These are phyloP conservation scores for Drosophila kanekoi DNA, from an alignment of 2,888 invertebrate species.

Conservation along the genomic window DNA sequence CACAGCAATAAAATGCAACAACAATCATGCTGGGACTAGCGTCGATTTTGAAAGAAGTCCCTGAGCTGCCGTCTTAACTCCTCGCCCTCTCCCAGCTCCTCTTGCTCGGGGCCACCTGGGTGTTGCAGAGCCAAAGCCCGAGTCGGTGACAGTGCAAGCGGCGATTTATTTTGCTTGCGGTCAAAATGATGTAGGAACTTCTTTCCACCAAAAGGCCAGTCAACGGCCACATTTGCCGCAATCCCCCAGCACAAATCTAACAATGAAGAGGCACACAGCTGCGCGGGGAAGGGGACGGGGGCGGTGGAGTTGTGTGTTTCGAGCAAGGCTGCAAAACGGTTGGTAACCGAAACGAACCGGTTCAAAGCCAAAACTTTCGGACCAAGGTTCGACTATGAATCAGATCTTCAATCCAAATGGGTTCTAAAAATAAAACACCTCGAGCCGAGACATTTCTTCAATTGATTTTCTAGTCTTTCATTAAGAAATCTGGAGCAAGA, in stretches of 20 bases:
- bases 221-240: slow-evolving; percentile 20
- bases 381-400: too few relatives aligned
- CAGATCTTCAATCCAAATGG: too few relatives aligned
- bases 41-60: slow-evolving; percentile 55
- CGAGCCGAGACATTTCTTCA: too few relatives aligned
- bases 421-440: too few relatives aligned
- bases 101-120: slow-evolving; percentile 9
- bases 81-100: accelerated
- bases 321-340: not conserved
- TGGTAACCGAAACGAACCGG: too few relatives aligned
- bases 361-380: too few relatives aligned
- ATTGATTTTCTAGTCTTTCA: too few relatives aligned
- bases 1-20: slow-evolving; percentile 21
- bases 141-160: slow-evolving; percentile 76
- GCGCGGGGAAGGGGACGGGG: not conserved
- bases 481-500: too few relatives aligned
- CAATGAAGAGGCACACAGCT: not conserved
- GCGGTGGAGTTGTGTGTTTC: slow-evolving; percentile 6
- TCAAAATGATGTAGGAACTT: slow-evolving; percentile 77
- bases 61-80: not conserved
- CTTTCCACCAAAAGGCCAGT: slow-evolving; percentile 26
- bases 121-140: slow-evolving; percentile 21
- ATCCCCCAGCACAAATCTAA: slow-evolving; percentile 65
- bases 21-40: slow-evolving; percentile 39
- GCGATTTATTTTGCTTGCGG: slow-evolving; percentile 78